Conservation (phyloP, 2,797 vertebrate species). For the Nothura maculosa region DNA sequence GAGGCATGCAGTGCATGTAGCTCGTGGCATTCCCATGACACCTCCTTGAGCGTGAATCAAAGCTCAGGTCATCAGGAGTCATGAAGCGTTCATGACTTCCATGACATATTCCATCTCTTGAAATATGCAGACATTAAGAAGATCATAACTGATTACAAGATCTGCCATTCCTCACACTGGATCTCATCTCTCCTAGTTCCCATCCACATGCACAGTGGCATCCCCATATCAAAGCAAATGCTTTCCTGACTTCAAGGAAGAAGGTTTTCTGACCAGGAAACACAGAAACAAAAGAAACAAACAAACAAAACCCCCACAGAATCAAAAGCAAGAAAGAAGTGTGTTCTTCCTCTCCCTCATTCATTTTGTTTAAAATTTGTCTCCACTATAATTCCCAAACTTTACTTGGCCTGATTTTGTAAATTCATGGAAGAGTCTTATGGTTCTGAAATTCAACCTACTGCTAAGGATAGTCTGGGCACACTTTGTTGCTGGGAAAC, state of each 20-base stretch:
- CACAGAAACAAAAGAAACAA: not conserved
- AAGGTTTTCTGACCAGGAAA: not conserved
- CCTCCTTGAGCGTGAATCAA: not conserved
- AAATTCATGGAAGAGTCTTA: not conserved
- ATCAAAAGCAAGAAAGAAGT: not conserved
- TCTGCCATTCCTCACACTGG: not conserved
- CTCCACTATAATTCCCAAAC: not conserved
- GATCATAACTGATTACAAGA: not conserved
- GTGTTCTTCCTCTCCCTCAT: not conserved
- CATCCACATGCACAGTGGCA: not conserved
- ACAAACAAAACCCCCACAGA: not conserved
- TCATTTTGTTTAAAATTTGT: not conserved
- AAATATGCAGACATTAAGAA: not conserved
- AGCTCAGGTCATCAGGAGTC: not conserved
- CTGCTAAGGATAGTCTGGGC: not conserved
- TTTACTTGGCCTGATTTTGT: slow-evolving; percentile 2
- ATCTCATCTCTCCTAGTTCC: not conserved
- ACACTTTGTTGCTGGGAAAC: not conserved
- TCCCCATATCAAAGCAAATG: not conserved
- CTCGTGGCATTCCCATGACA: not conserved
- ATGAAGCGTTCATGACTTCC: not conserved
- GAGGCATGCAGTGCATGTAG: accelerated
- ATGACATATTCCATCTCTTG: not conserved
- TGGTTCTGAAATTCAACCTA: not conserved
- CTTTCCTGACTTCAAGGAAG: not conserved